Evolutionary conservation across 1,140 invertebrate genomes (phyloP).

Genomic region (Phymorhynchus buccinoides): DNA sequence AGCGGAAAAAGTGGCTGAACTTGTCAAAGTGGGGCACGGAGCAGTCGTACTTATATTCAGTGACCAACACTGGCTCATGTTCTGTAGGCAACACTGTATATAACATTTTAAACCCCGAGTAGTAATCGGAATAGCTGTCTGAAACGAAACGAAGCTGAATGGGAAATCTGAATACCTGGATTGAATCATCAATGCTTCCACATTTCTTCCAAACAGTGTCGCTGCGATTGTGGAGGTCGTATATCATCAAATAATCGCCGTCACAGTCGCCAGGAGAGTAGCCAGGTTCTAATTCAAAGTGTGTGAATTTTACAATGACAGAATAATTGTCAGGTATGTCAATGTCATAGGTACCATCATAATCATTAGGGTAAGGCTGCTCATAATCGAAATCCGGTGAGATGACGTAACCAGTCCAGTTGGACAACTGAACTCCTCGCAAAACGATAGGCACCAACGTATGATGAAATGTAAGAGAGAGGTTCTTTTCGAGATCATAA

Average conservation of each 20-base stretch:
- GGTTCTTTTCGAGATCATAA: not conserved
- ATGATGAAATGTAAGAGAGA: not conserved
- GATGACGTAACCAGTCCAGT: not conserved
- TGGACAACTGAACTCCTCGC: not conserved
- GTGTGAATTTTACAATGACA: not conserved
- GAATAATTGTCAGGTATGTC: not conserved
- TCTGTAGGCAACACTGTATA: not conserved
- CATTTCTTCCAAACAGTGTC: not conserved
- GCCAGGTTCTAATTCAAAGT: not conserved
- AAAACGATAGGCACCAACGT: not conserved
- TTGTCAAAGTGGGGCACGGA: not conserved
- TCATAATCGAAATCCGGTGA: not conserved
- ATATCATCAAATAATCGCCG: not conserved
- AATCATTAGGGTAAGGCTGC: not conserved
- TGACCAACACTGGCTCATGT: not conserved
- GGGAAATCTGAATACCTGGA: not conserved
- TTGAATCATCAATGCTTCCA: not conserved
- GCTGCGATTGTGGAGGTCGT: not conserved
- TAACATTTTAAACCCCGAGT: not conserved
- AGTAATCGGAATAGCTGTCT: not conserved
- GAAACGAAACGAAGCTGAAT: slow-evolving; percentile 6
- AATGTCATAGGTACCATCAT: not conserved
- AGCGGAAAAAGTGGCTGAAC: not conserved
- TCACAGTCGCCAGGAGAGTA: not conserved
- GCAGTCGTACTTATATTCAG: not conserved